phyloP scores from a whole-genome alignment of 2,113 vertebrate species.

The Microcebus murinus region DNA sequence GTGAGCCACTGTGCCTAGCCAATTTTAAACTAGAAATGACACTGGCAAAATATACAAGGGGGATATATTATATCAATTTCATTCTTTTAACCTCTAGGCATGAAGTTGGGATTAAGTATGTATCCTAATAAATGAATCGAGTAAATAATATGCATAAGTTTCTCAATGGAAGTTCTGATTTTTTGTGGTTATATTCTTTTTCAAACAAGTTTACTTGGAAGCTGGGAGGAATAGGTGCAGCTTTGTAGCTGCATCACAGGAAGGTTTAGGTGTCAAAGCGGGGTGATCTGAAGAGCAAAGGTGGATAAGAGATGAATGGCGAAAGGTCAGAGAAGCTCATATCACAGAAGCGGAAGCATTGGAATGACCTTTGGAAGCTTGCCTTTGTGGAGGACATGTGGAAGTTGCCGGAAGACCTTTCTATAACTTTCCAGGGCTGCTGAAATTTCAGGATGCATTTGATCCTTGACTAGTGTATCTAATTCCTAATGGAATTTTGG shows the following conservation, averaged over 20 bases:
- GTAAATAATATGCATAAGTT: neutral
- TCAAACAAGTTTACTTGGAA: neutral
- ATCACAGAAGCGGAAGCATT: neutral
- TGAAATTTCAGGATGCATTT: conserved; percentile 30
- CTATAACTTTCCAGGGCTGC: neutral
- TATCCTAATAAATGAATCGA: neutral
- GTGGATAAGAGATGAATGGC: neutral
- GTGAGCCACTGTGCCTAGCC: no score
- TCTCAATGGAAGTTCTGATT: neutral
- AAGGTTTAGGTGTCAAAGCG: neutral
- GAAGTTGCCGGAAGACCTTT: neutral
- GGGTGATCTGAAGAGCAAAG: neutral
- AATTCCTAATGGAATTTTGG: conserved; percentile 6
- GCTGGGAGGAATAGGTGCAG: neutral
- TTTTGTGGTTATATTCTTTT: neutral
- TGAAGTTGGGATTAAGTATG: neutral
- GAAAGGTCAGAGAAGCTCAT: neutral
- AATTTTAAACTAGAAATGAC: neutral
- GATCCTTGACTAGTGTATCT: neutral
- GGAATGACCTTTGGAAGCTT: neutral
- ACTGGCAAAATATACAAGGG: neutral
- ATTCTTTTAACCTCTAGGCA: neutral
- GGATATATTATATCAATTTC: neutral
- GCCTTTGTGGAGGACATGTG: neutral
- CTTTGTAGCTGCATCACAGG: fast-evolving